Percentiles rank a stretch among this genome's conserved stretches.
phyloP scores from a whole-genome alignment of 53 echinoderm and acorn worm genomes.

The Crossaster papposus region DNA sequence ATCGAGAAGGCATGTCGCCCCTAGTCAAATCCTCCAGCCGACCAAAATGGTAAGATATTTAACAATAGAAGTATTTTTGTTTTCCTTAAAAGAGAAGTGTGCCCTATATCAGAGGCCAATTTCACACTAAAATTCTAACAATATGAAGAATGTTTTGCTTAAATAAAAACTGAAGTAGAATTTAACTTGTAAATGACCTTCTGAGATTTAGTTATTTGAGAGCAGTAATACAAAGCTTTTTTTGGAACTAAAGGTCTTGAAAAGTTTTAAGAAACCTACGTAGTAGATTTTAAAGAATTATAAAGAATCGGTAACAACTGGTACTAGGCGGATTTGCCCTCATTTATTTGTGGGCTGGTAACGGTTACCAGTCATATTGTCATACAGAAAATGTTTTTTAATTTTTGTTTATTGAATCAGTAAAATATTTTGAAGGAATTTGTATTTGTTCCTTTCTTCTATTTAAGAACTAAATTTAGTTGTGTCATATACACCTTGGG shows the following conservation, averaged over 20 bases:
- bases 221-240: neutral
- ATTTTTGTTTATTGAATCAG: neutral
- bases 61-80: neutral
- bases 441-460: neutral
- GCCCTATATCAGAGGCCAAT: neutral
- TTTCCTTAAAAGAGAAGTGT: neutral
- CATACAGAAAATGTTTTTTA: neutral
- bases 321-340: neutral
- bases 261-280: neutral
- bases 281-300: neutral
- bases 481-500: neutral
- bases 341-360: neutral
- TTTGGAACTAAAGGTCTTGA: neutral
- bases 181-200: neutral
- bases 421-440: neutral
- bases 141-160: neutral
- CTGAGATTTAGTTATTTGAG: neutral
- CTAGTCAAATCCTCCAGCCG: slow-evolving; percentile 91
- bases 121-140: too few relatives aligned
- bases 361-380: neutral
- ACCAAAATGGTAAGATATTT: slow-evolving; percentile 76
- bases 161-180: neutral
- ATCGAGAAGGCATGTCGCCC: slow-evolving; percentile 97
- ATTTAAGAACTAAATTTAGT: neutral
- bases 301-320: neutral